Base-by-base conservation (phyloP, 2,888 invertebrate species). In the Athalia cordata region DNA sequence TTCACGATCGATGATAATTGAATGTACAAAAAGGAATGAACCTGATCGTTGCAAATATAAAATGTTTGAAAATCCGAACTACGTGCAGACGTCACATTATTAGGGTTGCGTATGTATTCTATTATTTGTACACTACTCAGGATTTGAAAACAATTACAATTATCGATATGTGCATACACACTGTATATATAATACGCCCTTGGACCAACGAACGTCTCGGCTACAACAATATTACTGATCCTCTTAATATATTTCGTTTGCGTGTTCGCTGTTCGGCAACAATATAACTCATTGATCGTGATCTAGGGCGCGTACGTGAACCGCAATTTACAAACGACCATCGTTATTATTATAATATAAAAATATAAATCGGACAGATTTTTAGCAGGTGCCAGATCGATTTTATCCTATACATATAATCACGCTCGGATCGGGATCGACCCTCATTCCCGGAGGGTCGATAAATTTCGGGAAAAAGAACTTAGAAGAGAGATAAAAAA, bases 271-370 rank as follows among this genome's bases (percentile, higher is more conserved):
- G 2, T 75, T 49, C 50, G 74, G 62, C 68, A 70, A 75, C 74
- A 50, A 75, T 29, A 29, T 75, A 62, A 75, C 15, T 75, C 50
- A 75, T 75, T 75, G 74, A 75, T 9, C 74, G 74, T 75, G 74
- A 75, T 75, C 74, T 75, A 47, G 74, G 74, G 74, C 74, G 74
- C 62, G 29, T 75, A 75, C 74, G 74, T 75, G 74, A 13, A 43
- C 70, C 15, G 29, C 29, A 29, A 11, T 55, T 55, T 55, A 55
- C n/a, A 8, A n/a, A 55, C 55, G n/a, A 55, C 2, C 29, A 29
- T 29, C 29, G 2, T 29, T 29, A 29, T 29, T 29, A 29, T 29
- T 29, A 2, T 29, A 29, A 29, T 29, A 29, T 29, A 29, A 29
- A 29, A 29, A 29, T 29, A 29, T 29, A 29, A 29, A 29, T 29